A percentile compares a stretch with the other conserved stretches of the same genome.
Conservation (phyloP, 1,140 invertebrate species). For the Zaprionus capensis region DNA sequence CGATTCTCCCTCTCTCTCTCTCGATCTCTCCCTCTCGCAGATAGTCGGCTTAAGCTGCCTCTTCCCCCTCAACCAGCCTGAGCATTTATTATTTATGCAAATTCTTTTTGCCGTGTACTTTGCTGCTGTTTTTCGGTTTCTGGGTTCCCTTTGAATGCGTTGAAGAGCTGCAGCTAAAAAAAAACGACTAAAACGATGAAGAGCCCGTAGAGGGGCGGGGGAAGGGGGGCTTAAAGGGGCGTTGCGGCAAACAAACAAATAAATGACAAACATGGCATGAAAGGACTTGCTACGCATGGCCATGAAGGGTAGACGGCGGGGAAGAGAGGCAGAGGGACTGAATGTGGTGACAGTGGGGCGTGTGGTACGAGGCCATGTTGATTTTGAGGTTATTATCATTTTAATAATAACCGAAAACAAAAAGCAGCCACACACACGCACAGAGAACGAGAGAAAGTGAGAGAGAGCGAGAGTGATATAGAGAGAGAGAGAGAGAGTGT, state of each 20-base stretch:
- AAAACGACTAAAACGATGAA: slow-evolving; percentile 5
- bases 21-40: background rate
- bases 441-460: background rate
- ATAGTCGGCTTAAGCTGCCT: background rate
- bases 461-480: background rate
- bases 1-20: background rate
- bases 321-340: too few relatives aligned
- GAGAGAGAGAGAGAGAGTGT: background rate
- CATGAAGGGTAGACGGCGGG: slow-evolving; percentile 8
- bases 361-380: slow-evolving; percentile 55
- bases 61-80: background rate
- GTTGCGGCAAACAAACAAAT: slow-evolving; percentile 63
- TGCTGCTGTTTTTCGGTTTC: slow-evolving; percentile 27
- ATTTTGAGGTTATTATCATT: slow-evolving; percentile 77
- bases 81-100: slow-evolving; percentile 76
- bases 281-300: slow-evolving; percentile 72
- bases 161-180: slow-evolving; percentile 32
- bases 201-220: background rate
- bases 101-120: slow-evolving; percentile 42
- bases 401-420: slow-evolving; percentile 76
- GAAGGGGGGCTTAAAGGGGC: background rate
- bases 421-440: slow-evolving; percentile 36
- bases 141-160: slow-evolving; percentile 57
- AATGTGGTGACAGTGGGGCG: background rate
- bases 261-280: slow-evolving; percentile 77